Evolutionary conservation across 2,797 vertebrate genomes (phyloP).

Genomic region (Coendou prehensilis): DNA sequence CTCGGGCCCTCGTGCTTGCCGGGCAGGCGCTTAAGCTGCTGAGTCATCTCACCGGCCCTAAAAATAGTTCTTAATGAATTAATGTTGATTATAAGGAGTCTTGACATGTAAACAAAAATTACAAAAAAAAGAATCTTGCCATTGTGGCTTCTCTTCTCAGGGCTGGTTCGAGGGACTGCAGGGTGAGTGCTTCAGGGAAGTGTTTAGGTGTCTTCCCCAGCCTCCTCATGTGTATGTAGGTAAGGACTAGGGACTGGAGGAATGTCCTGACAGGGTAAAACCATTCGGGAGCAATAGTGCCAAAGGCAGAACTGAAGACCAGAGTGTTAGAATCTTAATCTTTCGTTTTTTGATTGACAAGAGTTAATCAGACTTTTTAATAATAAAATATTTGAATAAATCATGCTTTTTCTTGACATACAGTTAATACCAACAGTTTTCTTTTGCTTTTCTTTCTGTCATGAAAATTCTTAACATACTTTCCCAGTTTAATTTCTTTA

Average conservation of each 20-base stretch:
- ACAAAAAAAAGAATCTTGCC: slow-evolving; percentile 35
- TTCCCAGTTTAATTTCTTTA: slow-evolving; percentile 41
- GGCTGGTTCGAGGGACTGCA: neutral
- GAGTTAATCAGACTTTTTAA: neutral
- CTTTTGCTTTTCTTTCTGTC: neutral
- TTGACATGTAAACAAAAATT: neutral
- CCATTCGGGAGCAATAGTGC: neutral
- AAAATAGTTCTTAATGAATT: slow-evolving; percentile 55
- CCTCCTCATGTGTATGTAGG: neutral
- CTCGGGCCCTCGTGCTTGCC: no score
- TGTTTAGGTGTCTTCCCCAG: neutral
- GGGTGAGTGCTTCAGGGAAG: neutral
- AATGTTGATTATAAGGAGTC: slow-evolving; percentile 38
- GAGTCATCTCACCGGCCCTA: neutral
- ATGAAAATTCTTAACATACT: slow-evolving; percentile 32
- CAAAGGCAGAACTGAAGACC: slow-evolving; percentile 16
- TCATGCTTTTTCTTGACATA: neutral
- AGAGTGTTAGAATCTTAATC: neutral
- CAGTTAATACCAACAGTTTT: slow-evolving; percentile 55
- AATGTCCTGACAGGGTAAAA: neutral
- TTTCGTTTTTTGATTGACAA: neutral
- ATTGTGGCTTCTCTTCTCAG: slow-evolving; percentile 27
- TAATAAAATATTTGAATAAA: slow-evolving; percentile 1
- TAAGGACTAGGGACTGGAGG: neutral
- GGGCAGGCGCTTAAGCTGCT: no score